Base-by-base conservation (phyloP, 2,888 invertebrate species). In the Panopea generosa region DNA sequence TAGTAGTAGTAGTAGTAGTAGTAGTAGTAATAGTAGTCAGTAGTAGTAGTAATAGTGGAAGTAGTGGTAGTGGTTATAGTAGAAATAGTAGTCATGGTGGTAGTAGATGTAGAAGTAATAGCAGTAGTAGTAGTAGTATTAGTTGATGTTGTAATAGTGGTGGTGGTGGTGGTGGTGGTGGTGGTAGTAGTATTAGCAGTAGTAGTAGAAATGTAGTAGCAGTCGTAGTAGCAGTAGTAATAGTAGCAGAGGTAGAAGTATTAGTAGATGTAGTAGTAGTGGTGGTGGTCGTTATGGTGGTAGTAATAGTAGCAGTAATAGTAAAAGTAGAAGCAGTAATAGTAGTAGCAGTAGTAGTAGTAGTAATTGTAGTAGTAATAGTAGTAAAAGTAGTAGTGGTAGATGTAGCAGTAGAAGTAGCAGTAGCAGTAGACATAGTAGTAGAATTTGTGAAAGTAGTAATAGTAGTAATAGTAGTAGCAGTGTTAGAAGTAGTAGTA, bases 61-160 rank as follows among this genome's bases (percentile, higher is more conserved):
- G 52, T 52, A 52, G 22, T 52, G 22, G 52, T 52, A 52, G 52
- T 52, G 22, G 52, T 52, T 52, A 52, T 14, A 52, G 52, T 52
- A 52, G 52, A 20, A 20, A 22, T 52, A 52, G 52, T 52, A 52
- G 52, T 52, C 16, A 22, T 24, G 6, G 22, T 52, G 22, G 52
- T 52, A 52, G 22, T 52, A 52, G 52, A 6, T 20, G 52, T 52
- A 52, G 52, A 20, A 22, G 52, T 52, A 20, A 22, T 20, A 52
- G 52, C 22, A 52, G 52, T 52, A 52, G 52, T 52, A 24, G 22
- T 52, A 52, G 52, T 52, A 52, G 14, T 52, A 24, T 18, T 52
- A 52, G 52, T 33, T 7, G 47, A 18, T 18, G 47, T 33, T 7
- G 33, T 33, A 33, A 11, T 33, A 33, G 33, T 33, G 11, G 33